phyloP scores from a whole-genome alignment of 1,140 invertebrate species.

The Leptopilina boulardi region DNA sequence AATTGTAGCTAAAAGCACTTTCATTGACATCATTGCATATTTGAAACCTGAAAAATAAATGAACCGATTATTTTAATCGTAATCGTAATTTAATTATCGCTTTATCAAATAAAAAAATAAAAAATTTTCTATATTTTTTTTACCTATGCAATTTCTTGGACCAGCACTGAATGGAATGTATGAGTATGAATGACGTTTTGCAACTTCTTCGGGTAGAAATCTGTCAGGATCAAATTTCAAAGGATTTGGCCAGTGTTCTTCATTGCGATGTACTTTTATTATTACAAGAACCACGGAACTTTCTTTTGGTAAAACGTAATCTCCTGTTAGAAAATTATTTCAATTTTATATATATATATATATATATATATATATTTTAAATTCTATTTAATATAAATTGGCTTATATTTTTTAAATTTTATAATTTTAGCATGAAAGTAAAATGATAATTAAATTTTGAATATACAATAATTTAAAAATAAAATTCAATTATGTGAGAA shows the following conservation, averaged over 20 bases:
- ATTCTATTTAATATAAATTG: no score
- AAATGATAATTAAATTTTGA: no score
- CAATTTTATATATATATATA: no score
- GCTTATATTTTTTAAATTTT: no score
- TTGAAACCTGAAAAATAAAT: constrained; percentile 72
- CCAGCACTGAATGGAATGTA: constrained; percentile 81
- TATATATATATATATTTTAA: no score
- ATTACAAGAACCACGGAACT: constrained; percentile 48
- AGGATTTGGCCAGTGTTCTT: constrained; percentile 78
- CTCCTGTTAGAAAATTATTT: constrained; percentile 38
- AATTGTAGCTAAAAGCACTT: constrained; percentile 75
- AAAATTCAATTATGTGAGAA: no score
- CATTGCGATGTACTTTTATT: constrained; percentile 75
- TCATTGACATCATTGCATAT: constrained; percentile 80
- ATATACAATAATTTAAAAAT: no score
- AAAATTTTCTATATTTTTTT: constrained; percentile 41
- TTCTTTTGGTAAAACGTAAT: constrained; percentile 48
- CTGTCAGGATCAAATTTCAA: constrained; percentile 81
- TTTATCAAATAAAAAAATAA: no score
- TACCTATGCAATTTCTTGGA: constrained; percentile 79
- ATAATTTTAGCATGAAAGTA: no score
- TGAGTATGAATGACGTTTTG: constrained; percentile 70
- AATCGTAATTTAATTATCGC: neutral
- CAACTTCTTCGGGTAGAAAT: constrained; percentile 78
- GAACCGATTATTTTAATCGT: no score